Evolutionary conservation across 1,140 invertebrate genomes (phyloP).

Genomic region (Drosophila nasuta): DNA sequence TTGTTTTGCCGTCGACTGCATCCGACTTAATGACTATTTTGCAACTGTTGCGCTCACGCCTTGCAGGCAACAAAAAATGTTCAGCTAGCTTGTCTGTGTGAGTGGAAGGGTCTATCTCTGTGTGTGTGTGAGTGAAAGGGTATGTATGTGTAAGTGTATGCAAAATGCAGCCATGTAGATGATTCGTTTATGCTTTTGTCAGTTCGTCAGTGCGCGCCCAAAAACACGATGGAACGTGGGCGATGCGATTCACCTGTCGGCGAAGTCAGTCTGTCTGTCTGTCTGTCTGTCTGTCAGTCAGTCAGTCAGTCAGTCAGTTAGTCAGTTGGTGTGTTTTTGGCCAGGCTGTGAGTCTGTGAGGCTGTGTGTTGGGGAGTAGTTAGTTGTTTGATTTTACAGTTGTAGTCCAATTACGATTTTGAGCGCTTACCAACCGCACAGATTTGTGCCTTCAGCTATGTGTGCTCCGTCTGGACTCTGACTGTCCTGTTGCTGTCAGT

Average conservation of each 20-base stretch:
- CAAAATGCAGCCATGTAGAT: conserved; percentile 80
- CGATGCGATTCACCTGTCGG: conserved; percentile 45
- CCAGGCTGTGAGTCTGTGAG: not conserved
- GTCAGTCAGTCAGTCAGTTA: not conserved
- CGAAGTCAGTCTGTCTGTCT: not conserved
- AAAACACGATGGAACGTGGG: conserved; percentile 33
- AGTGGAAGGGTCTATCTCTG: not conserved
- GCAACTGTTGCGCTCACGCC: conserved; percentile 67
- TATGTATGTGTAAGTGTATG: conserved; percentile 21
- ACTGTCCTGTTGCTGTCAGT: conserved; percentile 42
- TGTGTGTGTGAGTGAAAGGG: not conserved
- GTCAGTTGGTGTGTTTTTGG: conserved; percentile 3
- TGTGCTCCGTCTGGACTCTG: conserved; percentile 21
- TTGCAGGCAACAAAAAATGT: conserved; percentile 40
- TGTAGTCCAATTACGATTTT: conserved; percentile 82
- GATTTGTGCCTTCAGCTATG: conserved; percentile 71
- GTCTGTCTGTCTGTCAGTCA: conserved; percentile 20
- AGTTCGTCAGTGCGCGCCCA: conserved; percentile 70
- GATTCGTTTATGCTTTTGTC: conserved; percentile 84
- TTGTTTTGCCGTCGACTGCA: conserved; percentile 25
- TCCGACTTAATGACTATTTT: conserved; percentile 67
- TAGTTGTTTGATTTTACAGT: conserved; percentile 83
- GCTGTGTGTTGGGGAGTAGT: conserved; percentile 38
- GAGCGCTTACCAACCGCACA: conserved; percentile 81
- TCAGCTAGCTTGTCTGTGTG: not conserved